Conservation (phyloP, 2,888 invertebrate species). For the Eulithis testata region DNA sequence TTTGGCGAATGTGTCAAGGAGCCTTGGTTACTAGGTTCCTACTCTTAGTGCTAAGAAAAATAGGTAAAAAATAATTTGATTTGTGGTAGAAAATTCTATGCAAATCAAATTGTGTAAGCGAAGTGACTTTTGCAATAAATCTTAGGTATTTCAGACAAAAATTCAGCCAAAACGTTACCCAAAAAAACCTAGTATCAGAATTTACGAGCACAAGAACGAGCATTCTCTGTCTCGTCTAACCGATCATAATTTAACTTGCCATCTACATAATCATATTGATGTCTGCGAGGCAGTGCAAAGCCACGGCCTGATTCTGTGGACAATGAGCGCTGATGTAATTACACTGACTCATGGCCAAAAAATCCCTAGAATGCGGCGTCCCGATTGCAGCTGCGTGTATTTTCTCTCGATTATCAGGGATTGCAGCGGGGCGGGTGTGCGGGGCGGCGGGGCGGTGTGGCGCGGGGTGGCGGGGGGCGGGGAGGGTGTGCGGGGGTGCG, state of each 20-base stretch:
- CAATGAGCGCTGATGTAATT: conserved; percentile 72
- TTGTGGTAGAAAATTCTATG: conserved; percentile 7
- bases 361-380: conserved; percentile 74
- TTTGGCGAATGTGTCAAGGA: not conserved
- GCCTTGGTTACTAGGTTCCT: not conserved
- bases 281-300: conserved; percentile 35
- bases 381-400: conserved; percentile 78
- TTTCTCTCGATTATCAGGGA: conserved; percentile 80
- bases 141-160: conserved; percentile 19
- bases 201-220: conserved; percentile 42
- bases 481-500: conserved; percentile 5
- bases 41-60: not conserved
- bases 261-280: conserved; percentile 59
- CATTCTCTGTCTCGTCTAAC: conserved; percentile 50
- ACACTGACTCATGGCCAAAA: conserved; percentile 77
- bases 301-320: conserved; percentile 27
- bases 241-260: conserved; percentile 58
- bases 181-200: conserved; percentile 18
- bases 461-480: conserved; percentile 33
- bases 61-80: not conserved
- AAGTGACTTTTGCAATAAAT: conserved; percentile 29
- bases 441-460: conserved; percentile 22
- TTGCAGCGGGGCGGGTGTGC: conserved; percentile 64
- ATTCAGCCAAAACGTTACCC: not conserved
- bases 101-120: conserved; percentile 31